Evolutionary conservation across 2,113 vertebrate species (phyloP).

Genomic region (Laterallus jamaicensis): DNA sequence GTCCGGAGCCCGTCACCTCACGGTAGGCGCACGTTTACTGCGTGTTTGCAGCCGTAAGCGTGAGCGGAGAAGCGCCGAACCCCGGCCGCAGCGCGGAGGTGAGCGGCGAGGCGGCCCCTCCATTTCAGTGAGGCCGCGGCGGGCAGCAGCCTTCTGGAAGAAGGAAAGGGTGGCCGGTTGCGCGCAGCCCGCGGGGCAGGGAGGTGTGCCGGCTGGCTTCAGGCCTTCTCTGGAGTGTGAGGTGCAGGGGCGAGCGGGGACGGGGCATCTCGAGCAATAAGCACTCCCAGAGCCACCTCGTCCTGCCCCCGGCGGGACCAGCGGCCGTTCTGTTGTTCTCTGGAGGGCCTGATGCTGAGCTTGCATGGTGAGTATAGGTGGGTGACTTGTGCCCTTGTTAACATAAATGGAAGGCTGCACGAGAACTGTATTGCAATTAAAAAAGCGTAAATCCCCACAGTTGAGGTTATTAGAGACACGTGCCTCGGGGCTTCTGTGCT

Average conservation of each 20-base stretch:
- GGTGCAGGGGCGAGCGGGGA: too few species aligned
- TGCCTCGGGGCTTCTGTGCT: neutral
- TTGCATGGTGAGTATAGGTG: rapidly evolving
- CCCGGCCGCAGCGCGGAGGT: rapidly evolving
- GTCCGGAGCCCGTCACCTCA: rapidly evolving
- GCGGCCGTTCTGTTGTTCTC: rapidly evolving
- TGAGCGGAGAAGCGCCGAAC: rapidly evolving
- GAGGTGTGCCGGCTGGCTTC: rapidly evolving
- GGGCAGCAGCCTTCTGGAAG: neutral
- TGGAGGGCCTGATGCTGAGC: neutral
- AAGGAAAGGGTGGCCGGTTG: rapidly evolving
- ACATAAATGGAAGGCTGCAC: rapidly evolving
- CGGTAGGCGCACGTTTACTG: rapidly evolving
- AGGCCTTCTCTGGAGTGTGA: rapidly evolving
- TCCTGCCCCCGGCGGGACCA: rapidly evolving
- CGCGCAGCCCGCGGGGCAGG: rapidly evolving
- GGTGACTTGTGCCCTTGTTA: neutral
- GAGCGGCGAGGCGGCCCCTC: rapidly evolving
- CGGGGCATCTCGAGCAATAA: rapidly evolving
- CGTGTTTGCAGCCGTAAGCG: rapidly evolving
- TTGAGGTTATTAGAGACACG: too few species aligned
- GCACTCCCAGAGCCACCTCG: rapidly evolving
- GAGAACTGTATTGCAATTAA: neutral
- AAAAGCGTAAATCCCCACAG: rapidly evolving
- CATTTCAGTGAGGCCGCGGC: rapidly evolving